Evolutionary conservation across 2,797 vertebrate genomes (phyloP).

Genomic region (Anomalospiza imberbis): DNA sequence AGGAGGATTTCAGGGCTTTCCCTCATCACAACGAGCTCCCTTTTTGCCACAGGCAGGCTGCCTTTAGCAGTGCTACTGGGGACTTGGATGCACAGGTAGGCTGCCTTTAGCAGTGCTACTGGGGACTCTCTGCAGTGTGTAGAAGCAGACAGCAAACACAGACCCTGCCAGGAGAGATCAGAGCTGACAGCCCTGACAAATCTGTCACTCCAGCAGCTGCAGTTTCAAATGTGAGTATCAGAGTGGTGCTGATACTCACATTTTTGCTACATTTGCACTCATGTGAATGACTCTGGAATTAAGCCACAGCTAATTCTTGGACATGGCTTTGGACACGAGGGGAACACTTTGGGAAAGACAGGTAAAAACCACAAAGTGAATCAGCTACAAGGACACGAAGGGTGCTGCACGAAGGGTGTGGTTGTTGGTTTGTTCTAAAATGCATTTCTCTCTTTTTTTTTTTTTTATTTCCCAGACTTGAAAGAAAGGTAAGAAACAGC

Average conservation of each 20-base stretch:
- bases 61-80: too few relatives aligned
- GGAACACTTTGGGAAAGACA: background rate
- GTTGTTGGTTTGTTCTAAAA: background rate
- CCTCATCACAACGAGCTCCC: background rate
- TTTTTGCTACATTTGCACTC: background rate
- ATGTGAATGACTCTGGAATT: background rate
- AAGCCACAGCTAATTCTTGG: background rate
- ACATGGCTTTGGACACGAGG: background rate
- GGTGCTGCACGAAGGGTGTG: background rate
- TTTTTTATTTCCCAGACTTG: too few relatives aligned
- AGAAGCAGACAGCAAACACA: background rate
- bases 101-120: fast-evolving
- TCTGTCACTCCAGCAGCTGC: background rate
- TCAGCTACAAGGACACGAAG: background rate
- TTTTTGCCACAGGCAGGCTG: background rate
- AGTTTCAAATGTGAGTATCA: background rate
- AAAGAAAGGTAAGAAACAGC: background rate
- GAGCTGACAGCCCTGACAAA: background rate
- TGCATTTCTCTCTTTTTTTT: background rate
- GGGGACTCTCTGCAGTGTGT: background rate
- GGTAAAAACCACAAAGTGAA: too few relatives aligned
- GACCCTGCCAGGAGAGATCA: background rate
- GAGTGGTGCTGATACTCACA: background rate
- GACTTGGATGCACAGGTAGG: too few relatives aligned
- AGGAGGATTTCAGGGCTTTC: background rate